Percentiles rank a stretch among this genome's conserved stretches.
These are phyloP conservation scores for Solenopsis invicta DNA, from an alignment of 1,140 invertebrate species.

Conservation along the genomic window DNA sequence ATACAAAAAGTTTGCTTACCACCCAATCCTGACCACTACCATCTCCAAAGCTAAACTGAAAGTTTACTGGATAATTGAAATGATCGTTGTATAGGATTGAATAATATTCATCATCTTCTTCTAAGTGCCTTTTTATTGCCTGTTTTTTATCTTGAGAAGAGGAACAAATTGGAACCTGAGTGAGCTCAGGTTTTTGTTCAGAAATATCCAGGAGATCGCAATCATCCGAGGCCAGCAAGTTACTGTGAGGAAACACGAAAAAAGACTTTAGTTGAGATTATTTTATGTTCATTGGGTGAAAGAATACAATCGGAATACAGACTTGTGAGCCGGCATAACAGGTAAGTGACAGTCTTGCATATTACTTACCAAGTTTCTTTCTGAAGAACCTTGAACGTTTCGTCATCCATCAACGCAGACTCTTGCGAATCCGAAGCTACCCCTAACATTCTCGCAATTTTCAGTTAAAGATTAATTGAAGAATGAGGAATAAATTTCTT, in stretches of 20 bases:
- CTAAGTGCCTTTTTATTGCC: slow-evolving; percentile 23
- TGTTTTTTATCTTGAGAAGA: neutral
- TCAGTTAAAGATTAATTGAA: neutral
- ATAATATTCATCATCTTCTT: slow-evolving; percentile 3
- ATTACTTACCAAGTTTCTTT: slow-evolving; percentile 65
- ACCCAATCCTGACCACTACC: slow-evolving; percentile 79
- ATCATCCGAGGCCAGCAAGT: neutral
- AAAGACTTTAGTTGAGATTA: slow-evolving; percentile 9
- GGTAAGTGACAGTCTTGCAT: neutral
- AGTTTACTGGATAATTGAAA: slow-evolving; percentile 68
- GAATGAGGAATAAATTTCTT: neutral
- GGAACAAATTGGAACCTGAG: neutral
- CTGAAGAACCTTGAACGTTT: slow-evolving; percentile 33
- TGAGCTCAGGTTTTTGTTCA: slow-evolving; percentile 52
- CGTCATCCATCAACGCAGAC: slow-evolving; percentile 66
- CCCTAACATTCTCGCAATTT: slow-evolving; percentile 49
- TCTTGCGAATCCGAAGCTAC: slow-evolving; percentile 72
- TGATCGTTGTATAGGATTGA: too few species aligned
- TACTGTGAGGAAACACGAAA: neutral
- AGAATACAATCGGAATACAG: neutral
- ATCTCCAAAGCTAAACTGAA: slow-evolving; percentile 77
- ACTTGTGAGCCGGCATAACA: neutral
- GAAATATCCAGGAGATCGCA: neutral
- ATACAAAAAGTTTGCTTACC: slow-evolving; percentile 73
- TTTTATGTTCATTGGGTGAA: neutral